phyloP scores from a whole-genome alignment of 1,140 invertebrate species.

The Temnothorax nylanderi region DNA sequence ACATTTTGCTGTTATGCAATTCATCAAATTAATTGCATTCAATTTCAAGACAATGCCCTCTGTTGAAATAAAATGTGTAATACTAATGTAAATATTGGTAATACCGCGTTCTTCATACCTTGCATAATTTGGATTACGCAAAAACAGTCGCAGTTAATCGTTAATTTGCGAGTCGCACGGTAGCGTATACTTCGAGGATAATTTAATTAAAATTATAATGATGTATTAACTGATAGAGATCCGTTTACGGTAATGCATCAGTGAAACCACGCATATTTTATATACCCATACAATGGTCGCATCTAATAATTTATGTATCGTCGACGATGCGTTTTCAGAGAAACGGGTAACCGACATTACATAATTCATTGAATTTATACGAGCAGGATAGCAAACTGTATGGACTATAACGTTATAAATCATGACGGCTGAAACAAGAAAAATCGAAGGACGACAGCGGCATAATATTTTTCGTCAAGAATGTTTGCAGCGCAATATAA shows the following conservation, averaged over 20 bases:
- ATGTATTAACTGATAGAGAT: slow-evolving; percentile 56
- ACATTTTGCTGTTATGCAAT: background rate
- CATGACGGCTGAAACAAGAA: slow-evolving; percentile 50
- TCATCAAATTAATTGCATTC: background rate
- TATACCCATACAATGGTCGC: slow-evolving; percentile 38
- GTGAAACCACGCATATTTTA: slow-evolving; percentile 56
- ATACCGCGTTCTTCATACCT: background rate
- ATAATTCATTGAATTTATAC: slow-evolving; percentile 63
- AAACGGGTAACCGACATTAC: slow-evolving; percentile 58
- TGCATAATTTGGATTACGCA: background rate
- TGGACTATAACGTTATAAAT: slow-evolving; percentile 56
- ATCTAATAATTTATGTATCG: slow-evolving; percentile 58
- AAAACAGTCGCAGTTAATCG: background rate
- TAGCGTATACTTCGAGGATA: slow-evolving; percentile 31
- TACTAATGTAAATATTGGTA: background rate
- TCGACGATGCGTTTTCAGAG: slow-evolving; percentile 57
- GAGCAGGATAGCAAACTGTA: slow-evolving; percentile 54
- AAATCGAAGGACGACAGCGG: slow-evolving; percentile 11
- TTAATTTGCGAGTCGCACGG: slow-evolving; percentile 17
- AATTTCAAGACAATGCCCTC: background rate
- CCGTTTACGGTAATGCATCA: slow-evolving; percentile 50
- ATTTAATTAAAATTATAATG: slow-evolving; percentile 59
- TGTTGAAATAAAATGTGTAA: background rate
- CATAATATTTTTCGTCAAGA: slow-evolving; percentile 33
- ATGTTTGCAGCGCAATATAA: slow-evolving; percentile 13